Conservation (phyloP, 2,797 vertebrate genomes). For the Kryptolebias ocellatus region DNA sequence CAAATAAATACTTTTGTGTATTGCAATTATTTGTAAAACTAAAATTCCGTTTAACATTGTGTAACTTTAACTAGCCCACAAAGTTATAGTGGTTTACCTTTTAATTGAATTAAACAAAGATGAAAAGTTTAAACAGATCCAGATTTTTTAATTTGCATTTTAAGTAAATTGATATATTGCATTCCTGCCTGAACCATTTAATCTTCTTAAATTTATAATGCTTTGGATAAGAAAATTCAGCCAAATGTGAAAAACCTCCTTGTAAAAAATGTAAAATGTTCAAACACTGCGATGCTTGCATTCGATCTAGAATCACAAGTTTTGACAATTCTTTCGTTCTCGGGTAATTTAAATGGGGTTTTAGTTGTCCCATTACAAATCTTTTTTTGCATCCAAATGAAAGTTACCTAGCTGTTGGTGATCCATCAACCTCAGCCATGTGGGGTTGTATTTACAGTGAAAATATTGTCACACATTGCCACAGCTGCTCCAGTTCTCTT, state of each 20-base stretch:
- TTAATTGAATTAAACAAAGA: not conserved
- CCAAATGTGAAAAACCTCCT: too few relatives aligned
- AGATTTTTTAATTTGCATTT: too few relatives aligned
- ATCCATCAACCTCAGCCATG: constrained; percentile 50
- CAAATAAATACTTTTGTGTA: too few relatives aligned
- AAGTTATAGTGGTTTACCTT: not conserved
- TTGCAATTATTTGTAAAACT: not conserved
- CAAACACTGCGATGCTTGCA: too few relatives aligned
- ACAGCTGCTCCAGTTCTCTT: constrained; percentile 75
- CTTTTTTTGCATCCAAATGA: constrained; percentile 16
- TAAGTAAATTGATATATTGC: too few relatives aligned
- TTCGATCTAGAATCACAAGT: too few relatives aligned
- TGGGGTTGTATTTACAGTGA: constrained; percentile 71
- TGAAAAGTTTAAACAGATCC: not conserved
- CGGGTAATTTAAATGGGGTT: constrained; percentile 14
- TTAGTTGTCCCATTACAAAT: constrained; percentile 10
- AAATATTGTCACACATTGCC: constrained; percentile 76
- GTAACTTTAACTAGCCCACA: not conserved
- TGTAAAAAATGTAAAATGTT: too few relatives aligned
- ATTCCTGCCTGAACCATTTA: too few relatives aligned
- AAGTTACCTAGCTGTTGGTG: constrained; percentile 41
- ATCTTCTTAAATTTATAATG: too few relatives aligned
- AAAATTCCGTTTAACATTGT: not conserved
- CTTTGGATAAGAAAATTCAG: too few relatives aligned
- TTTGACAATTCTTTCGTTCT: not conserved